A percentile compares a stretch with the other conserved stretches of the same genome.
phyloP scores from a whole-genome alignment of 2,888 invertebrate species.

The Nomada hirtipes region DNA sequence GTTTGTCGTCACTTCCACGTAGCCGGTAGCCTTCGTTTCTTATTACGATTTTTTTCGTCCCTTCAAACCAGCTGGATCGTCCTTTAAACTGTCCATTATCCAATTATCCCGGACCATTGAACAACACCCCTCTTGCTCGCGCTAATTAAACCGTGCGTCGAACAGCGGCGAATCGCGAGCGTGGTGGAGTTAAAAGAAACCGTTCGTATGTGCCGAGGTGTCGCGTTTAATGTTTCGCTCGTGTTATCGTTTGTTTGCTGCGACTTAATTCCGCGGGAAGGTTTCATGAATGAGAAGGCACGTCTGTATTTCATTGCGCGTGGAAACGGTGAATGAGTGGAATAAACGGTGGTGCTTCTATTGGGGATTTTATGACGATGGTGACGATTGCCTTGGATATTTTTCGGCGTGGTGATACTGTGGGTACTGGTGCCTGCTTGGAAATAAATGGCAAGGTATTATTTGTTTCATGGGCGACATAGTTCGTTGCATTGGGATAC shows the following conservation, averaged over 20 bases:
- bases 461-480: no score
- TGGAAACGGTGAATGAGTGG: no score
- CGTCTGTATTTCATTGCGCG: no score
- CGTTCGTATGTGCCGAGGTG: slow-evolving; percentile 27
- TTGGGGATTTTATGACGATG: no score
- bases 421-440: no score
- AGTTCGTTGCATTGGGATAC: no score
- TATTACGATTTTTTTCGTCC: background rate
- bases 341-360: no score
- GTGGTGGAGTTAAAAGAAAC: slow-evolving; percentile 39
- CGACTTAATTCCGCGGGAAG: slow-evolving; percentile 17
- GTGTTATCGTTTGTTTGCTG: background rate
- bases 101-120: slow-evolving; percentile 58
- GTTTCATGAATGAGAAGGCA: no score
- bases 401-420: no score
- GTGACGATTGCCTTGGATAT: no score
- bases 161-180: background rate
- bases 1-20: slow-evolving; percentile 56
- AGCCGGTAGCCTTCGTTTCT: slow-evolving; percentile 1
- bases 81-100: slow-evolving; percentile 57
- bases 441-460: no score
- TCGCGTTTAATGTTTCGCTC: slow-evolving; percentile 19
- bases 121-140: background rate
- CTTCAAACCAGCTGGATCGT: slow-evolving; percentile 2
- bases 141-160: slow-evolving; percentile 57